phyloP scores from a whole-genome alignment of 2,797 vertebrate species.

The Brachyrhaphis roseni region DNA sequence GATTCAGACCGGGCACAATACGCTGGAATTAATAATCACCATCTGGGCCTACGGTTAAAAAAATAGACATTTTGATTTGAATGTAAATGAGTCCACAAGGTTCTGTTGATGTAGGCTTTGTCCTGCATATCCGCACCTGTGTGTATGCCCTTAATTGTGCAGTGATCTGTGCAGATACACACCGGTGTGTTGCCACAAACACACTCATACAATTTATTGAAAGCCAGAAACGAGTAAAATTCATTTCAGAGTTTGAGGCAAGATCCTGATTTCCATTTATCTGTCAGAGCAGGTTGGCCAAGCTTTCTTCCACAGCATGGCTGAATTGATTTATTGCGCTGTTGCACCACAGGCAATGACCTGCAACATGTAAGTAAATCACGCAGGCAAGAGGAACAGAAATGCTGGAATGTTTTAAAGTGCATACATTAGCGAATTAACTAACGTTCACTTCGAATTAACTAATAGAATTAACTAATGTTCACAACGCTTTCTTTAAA shows the following conservation, averaged over 20 bases:
- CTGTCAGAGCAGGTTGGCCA: slow-evolving; percentile 34
- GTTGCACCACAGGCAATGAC: slow-evolving; percentile 36
- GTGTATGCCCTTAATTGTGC: slow-evolving; percentile 3
- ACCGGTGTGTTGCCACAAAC: slow-evolving; percentile 5
- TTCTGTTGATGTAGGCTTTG: slow-evolving; percentile 13
- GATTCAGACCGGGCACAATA: slow-evolving; percentile 31
- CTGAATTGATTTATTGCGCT: slow-evolving; percentile 48
- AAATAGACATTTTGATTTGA: slow-evolving; percentile 53
- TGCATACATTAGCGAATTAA: slow-evolving; percentile 1
- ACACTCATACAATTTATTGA: neutral
- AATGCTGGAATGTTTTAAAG: slow-evolving; percentile 9
- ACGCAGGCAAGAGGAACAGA: slow-evolving; percentile 22
- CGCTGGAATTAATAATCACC: slow-evolving; percentile 46
- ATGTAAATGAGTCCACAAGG: slow-evolving; percentile 51
- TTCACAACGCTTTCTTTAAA: slow-evolving; percentile 1
- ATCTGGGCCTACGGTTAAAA: slow-evolving; percentile 27
- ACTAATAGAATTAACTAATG: neutral
- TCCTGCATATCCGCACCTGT: slow-evolving; percentile 19
- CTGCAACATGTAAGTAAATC: slow-evolving; percentile 35
- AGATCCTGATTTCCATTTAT: slow-evolving; percentile 57
- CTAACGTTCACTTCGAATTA: slow-evolving; percentile 6
- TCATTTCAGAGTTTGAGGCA: slow-evolving; percentile 30
- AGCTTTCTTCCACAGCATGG: slow-evolving; percentile 33
- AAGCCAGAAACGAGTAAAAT: slow-evolving; percentile 41
- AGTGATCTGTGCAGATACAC: neutral